Base-by-base conservation (phyloP, 2,113 vertebrate species). In the Sceloporus undulatus region DNA sequence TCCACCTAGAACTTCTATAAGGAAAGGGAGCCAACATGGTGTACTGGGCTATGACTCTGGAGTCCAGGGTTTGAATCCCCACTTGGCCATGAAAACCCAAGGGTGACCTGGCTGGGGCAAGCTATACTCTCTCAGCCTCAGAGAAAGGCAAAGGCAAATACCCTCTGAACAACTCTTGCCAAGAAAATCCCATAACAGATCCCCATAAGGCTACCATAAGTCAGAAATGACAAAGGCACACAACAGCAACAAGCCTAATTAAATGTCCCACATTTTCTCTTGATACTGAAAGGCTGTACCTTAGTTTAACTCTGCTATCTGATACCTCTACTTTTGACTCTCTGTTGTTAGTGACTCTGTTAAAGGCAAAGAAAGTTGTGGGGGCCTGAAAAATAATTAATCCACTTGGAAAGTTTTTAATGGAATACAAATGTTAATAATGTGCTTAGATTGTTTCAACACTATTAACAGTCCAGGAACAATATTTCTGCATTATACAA, bases 361-460 rank as follows among this genome's bases (percentile, higher is more conserved):
- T 34, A 65, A 90, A 91, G 5, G 2, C 25, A 38, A 52, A 85
- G 5, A 56, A 71, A 42, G 18, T 77, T 77, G 71, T 70, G 13
- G 9, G 84, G 87, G n/a, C 14, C 76, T 82, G 66, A n/a, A 90
- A 62, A 91, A 90, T 73, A 73, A 42, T 88, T 91, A 66, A 87
- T 85, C 19, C 2, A 23, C 38, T 91, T 14, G 54, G 68, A 56
- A 90, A 86, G 68, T 78, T 84, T 27, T 4, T 80, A 80, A 66
- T 82, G 65, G 18, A 83, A 88, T 86, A 23, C 42, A 52, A 88
- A 68, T 74, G 59, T 29, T 84, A 89, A 85, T 87, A 9, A 89
- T 77, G n/a, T 85, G 79, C 40, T 85, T 82, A 11, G 42, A 86
- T 86, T 84, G 48, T 87, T 94, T 92, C 74, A 89, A 89, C 5